Percentiles rank a stretch among this genome's conserved stretches.
Evolutionary conservation across 2,113 vertebrate species (phyloP).

Genomic region (Rhynchopsitta pachyrhyncha): DNA sequence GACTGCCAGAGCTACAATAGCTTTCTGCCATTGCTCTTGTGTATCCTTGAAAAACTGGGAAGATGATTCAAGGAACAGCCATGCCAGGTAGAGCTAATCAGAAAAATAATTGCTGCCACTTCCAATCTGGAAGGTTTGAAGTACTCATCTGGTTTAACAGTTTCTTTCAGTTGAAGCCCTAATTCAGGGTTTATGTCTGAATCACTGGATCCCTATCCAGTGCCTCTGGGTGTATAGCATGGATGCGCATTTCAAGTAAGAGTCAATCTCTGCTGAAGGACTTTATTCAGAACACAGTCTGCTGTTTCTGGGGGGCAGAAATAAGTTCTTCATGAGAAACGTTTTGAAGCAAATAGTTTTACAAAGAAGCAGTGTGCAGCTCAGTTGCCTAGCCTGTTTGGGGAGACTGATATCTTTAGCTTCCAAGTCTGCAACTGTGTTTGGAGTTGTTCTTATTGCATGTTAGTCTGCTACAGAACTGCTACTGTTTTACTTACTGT

Average conservation of each 20-base stretch:
- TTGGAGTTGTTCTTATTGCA: background rate
- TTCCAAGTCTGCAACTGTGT: background rate
- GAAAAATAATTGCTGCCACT: background rate
- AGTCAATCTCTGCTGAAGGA: background rate
- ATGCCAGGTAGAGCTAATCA: background rate
- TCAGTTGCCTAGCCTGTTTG: background rate
- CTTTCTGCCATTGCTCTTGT: background rate
- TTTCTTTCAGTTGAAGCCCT: background rate
- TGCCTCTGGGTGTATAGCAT: rapidly evolving
- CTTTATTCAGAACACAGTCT: background rate
- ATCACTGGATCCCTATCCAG: background rate
- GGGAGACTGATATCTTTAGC: background rate
- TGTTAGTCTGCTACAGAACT: background rate
- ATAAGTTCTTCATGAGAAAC: background rate
- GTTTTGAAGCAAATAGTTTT: background rate
- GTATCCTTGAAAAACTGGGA: background rate
- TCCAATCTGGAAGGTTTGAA: background rate
- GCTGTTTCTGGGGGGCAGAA: background rate
- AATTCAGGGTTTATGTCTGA: background rate
- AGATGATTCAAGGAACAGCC: background rate
- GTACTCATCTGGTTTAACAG: background rate
- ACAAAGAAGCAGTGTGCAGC: background rate
- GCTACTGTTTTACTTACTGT: background rate
- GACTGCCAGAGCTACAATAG: background rate
- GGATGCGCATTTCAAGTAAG: background rate